Evolutionary conservation across 2,797 vertebrate genomes (phyloP), one percentile per base, ranked within the genome.

Genomic region (Chelon auratus): DNA sequence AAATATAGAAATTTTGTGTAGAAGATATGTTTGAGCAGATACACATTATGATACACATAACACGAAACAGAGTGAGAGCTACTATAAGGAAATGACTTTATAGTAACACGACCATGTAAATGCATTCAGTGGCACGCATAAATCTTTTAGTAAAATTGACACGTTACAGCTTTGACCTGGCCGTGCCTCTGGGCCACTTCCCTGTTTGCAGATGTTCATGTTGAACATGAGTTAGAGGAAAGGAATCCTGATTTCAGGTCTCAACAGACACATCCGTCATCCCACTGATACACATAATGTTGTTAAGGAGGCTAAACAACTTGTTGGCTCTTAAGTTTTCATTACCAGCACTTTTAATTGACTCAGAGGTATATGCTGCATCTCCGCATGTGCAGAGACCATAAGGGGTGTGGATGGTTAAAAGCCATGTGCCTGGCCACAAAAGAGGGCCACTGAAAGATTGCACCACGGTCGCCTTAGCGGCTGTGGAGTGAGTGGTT

Each of bases 191-290:
- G 22, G 82, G 81, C 71, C 66, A 55, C 52, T 61, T 52, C 22
- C 10, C 43, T 54, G 53, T 71, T 67, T 59, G 47, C 85, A 88
- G 81, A 84, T 88, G 81, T 83, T 86, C 57, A n/a, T 10, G 42
- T 37, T 52, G 47, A 77, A 59, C 12, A 22, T 77, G 71, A 84
- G 42, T 73, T 84, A 37, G 57, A 71, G 40, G 74, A 80, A 83
- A 86, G 70, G 85, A 91, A 90, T 84, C 80, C 62, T 59, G 20
- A 33, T 70, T 77, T 87, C 55, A 50, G 63, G 76, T 78, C 73
- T 62, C 36, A 58, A 68, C 70, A 70, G 54, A 51, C 50, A 15
- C 54, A 15, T 65, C 53, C 43, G 13, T 77, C 62, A 43, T 63
- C 59, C 15, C 18, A 0, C 63, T 65, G 22, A 74, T 51, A 45